Percentiles rank a stretch among this genome's conserved stretches.
These are phyloP conservation scores for Procambarus clarkii DNA, from an alignment of 1,140 invertebrate species.

Conservation along the genomic window DNA sequence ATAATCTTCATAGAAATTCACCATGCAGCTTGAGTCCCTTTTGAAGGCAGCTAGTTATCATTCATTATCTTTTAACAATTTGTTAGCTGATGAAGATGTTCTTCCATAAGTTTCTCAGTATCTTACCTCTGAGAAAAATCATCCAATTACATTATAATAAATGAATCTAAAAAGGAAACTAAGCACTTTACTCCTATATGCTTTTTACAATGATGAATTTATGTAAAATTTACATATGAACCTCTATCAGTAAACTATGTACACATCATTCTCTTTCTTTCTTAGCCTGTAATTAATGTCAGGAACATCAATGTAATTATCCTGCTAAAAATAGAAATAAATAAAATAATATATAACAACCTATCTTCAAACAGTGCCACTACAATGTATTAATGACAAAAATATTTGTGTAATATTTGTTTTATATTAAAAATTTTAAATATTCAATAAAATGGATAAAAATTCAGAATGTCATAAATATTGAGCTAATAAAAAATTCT, in stretches of 20 bases:
- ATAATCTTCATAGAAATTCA: conserved; percentile 35
- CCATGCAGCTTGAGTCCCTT: conserved; percentile 45
- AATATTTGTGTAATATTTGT: not conserved
- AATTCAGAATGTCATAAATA: not conserved
- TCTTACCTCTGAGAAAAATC: not conserved
- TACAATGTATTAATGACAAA: conserved; percentile 10
- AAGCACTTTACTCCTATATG: conserved; percentile 23
- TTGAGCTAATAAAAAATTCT: not conserved
- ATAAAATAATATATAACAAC: not conserved
- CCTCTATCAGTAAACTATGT: conserved; percentile 27
- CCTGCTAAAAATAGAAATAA: not conserved
- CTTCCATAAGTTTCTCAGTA: not conserved
- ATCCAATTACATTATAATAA: not conserved
- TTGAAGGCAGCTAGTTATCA: conserved; percentile 39
- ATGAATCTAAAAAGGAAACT: conserved; percentile 22
- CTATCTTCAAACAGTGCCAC: not conserved
- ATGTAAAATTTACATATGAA: conserved; percentile 55
- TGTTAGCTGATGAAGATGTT: not conserved
- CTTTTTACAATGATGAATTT: conserved; percentile 53
- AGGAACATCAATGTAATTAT: not conserved
- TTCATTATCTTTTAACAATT: conserved; percentile 2
- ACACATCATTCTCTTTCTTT: conserved; percentile 20
- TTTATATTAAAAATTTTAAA: not conserved
- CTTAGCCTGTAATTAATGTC: conserved; percentile 8
- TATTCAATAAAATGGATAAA: not conserved